Percentiles rank a stretch among this genome's conserved stretches.
These are phyloP conservation scores for Psettodes erumei DNA, from an alignment of 2,113 vertebrate species.

Conservation along the genomic window DNA sequence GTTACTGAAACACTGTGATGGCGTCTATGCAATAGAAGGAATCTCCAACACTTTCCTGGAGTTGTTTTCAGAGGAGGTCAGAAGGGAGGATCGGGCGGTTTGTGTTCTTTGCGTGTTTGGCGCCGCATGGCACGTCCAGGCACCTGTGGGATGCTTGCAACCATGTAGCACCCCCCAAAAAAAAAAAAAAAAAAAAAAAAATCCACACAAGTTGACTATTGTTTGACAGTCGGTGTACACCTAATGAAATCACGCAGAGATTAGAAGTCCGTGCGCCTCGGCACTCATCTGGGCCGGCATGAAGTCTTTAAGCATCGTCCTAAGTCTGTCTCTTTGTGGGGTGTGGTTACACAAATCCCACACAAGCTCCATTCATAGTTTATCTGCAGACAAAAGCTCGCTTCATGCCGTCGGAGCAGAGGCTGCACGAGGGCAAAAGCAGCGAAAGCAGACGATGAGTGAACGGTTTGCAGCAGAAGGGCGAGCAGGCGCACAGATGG, in stretches of 20 bases:
- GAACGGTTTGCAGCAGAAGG: slow-evolving; percentile 55
- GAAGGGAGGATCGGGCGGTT: slow-evolving; percentile 35
- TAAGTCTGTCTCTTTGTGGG: slow-evolving; percentile 28
- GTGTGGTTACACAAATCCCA: slow-evolving; percentile 41
- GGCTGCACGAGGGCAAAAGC: slow-evolving; percentile 21
- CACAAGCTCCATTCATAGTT: slow-evolving; percentile 37
- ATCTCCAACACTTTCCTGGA: slow-evolving; percentile 33
- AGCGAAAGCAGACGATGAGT: slow-evolving; percentile 36
- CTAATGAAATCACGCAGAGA: slow-evolving; percentile 16
- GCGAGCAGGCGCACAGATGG: slow-evolving; percentile 62
- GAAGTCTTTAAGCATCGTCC: slow-evolving; percentile 3
- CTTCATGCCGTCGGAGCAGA: slow-evolving; percentile 35
- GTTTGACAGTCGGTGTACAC: slow-evolving; percentile 36
- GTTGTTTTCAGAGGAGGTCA: slow-evolving; percentile 48
- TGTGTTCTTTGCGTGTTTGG: slow-evolving; percentile 34
- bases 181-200: no score
- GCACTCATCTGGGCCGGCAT: slow-evolving; percentile 5
- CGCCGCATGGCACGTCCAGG: slow-evolving; percentile 53
- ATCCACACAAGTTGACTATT: slow-evolving; percentile 11
- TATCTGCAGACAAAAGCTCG: slow-evolving; percentile 53
- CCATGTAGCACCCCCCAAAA: slow-evolving; percentile 33
- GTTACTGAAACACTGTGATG: not conserved
- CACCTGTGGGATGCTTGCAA: slow-evolving; percentile 46
- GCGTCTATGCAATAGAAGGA: slow-evolving; percentile 14
- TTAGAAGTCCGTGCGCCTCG: slow-evolving; percentile 2